Evolutionary conservation across 2,113 vertebrate genomes (phyloP).

Genomic region (Oreochromis niloticus): DNA sequence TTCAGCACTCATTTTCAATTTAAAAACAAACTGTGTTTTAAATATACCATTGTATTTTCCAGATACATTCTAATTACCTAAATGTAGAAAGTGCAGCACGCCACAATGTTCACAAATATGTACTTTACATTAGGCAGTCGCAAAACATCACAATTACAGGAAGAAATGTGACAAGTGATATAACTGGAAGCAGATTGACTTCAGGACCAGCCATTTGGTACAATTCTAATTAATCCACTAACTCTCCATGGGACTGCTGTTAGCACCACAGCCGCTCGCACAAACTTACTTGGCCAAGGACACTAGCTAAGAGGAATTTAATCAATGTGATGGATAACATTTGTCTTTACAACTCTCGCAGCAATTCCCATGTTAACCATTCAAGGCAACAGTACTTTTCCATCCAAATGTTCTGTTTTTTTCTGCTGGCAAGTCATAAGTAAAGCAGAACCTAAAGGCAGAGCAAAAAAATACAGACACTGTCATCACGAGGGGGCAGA

Average conservation of each 20-base stretch:
- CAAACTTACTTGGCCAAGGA: constrained; percentile 43
- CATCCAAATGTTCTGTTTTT: constrained; percentile 6
- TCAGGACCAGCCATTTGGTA: constrained; percentile 41
- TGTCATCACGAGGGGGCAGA: not conserved
- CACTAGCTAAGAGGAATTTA: constrained; percentile 40
- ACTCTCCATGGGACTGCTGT: constrained; percentile 33
- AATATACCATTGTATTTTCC: not conserved
- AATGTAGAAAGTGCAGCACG: not conserved
- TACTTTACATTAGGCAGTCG: not conserved
- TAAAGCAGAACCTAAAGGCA: not conserved
- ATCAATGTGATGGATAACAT: constrained; percentile 55
- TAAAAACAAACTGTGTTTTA: not conserved
- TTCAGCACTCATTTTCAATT: not conserved
- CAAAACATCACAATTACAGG: not conserved
- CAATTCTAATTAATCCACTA: constrained; percentile 52
- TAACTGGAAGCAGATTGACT: constrained; percentile 25
- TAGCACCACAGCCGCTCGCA: constrained; percentile 23
- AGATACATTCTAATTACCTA: not conserved
- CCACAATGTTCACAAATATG: not conserved
- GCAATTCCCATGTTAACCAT: constrained; percentile 32
- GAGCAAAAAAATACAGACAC: not conserved
- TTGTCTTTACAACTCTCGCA: constrained; percentile 24
- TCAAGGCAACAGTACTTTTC: constrained; percentile 9
- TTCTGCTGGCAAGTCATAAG: not conserved
- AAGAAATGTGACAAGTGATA: not conserved